These are phyloP conservation scores for Carduelis carduelis DNA, from an alignment of 2,797 vertebrate genomes.

Conservation along the genomic window DNA sequence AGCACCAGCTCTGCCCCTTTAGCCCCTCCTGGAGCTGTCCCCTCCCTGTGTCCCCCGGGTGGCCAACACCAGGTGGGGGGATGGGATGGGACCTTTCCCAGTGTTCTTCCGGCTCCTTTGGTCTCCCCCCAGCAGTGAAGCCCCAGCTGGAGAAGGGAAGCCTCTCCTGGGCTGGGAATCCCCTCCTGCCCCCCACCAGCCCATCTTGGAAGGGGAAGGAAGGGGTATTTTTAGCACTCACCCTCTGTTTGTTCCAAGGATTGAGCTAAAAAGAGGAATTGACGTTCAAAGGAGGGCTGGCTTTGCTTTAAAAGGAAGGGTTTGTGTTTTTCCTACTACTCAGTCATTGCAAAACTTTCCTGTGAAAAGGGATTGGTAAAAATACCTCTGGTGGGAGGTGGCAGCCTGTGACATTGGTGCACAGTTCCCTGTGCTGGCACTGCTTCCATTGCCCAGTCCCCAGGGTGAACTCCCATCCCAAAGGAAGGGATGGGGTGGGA, in stretches of 20 bases:
- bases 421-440: not conserved
- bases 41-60: not conserved
- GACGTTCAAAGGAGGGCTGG: not conserved
- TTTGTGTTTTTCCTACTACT: not conserved
- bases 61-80: not conserved
- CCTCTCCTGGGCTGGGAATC: constrained; percentile 3
- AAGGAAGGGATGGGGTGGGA: not conserved
- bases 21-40: not conserved
- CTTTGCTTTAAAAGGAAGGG: constrained; percentile 37
- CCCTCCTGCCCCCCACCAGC: not conserved
- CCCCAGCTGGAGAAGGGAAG: not conserved
- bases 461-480: fast-evolving
- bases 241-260: not conserved
- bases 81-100: not conserved
- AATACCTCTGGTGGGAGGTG: not conserved
- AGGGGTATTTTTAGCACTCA: constrained; percentile 24
- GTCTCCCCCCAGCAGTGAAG: not conserved
- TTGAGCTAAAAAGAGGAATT: constrained; percentile 34
- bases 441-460: not conserved
- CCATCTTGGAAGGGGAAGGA: not conserved
- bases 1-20: not conserved
- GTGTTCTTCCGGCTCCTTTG: fast-evolving
- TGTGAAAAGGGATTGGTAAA: not conserved
- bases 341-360: not conserved
- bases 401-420: not conserved